Evolutionary conservation across 2,888 invertebrate species (phyloP).

Genomic region (Agonopterix alstromeriana): DNA sequence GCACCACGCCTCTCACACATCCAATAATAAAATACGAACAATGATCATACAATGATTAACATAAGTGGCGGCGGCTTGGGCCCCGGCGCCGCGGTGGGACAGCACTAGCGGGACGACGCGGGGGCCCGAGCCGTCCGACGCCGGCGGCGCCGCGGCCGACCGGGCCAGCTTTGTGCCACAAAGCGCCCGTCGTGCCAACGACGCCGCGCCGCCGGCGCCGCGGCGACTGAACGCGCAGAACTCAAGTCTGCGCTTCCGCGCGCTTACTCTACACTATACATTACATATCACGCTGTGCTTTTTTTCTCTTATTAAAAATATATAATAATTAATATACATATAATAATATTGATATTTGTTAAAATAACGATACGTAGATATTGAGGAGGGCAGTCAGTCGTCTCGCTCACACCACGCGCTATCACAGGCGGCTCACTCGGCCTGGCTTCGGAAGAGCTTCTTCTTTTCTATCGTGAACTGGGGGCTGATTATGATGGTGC

Average conservation of each 20-base stretch:
- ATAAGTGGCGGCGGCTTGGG: conserved; percentile 62
- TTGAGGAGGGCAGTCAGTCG: conserved; percentile 73
- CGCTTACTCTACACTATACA: conserved; percentile 69
- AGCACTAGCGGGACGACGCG: conserved; percentile 66
- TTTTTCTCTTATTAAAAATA: conserved; percentile 74
- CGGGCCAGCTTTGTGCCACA: conserved; percentile 3
- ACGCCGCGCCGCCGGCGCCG: conserved; percentile 12
- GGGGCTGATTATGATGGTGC: conserved; percentile 92
- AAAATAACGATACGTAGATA: conserved; percentile 73
- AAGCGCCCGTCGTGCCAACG: conserved; percentile 10
- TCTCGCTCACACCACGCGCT: conserved; percentile 57
- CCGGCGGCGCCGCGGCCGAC: conserved; percentile 2
- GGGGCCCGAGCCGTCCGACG: conserved; percentile 60
- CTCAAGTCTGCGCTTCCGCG: conserved; percentile 39
- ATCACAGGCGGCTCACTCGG: conserved; percentile 59
- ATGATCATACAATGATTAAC: conserved; percentile 53
- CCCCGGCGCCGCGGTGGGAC: conserved; percentile 46
- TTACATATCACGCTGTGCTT: conserved; percentile 78
- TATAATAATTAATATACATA: conserved; percentile 70
- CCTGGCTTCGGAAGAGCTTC: conserved; percentile 89
- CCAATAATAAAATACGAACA: conserved; percentile 51
- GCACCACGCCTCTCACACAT: conserved; percentile 29
- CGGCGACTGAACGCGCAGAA: conserved; percentile 18
- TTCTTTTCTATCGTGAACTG: conserved; percentile 94
- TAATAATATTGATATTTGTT: conserved; percentile 75